Evolutionary conservation across 2,113 vertebrate genomes (phyloP).

Genomic region (Carassius gibelio): DNA sequence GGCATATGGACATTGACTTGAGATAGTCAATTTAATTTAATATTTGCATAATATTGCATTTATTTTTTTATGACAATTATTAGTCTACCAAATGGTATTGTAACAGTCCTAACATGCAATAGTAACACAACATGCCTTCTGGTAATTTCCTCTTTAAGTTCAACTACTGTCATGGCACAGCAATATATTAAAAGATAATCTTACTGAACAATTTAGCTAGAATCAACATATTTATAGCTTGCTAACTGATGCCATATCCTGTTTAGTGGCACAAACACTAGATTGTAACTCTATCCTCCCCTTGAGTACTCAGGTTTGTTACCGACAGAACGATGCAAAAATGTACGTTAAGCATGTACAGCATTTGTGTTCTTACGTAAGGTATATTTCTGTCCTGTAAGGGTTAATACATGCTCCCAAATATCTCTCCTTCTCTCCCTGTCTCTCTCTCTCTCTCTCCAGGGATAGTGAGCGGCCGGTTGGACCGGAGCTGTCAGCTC

Average conservation of each 20-base stretch:
- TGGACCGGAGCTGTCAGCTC: constrained; percentile 69
- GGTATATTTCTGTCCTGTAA: constrained; percentile 20
- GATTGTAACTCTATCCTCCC: not conserved
- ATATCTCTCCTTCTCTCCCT: constrained; percentile 36
- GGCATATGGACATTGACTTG: too few species aligned
- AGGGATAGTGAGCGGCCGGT: constrained; percentile 52
- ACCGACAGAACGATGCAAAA: not conserved
- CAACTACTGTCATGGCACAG: not conserved
- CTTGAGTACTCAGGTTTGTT: not conserved
- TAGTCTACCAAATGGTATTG: not conserved
- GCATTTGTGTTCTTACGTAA: not conserved
- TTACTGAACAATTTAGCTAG: not conserved
- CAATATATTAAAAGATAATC: not conserved
- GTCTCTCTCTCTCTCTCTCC: constrained; percentile 49
- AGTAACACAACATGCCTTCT: not conserved
- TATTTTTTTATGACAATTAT: not conserved
- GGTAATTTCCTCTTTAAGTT: not conserved
- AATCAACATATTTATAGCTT: not conserved
- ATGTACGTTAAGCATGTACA: not conserved
- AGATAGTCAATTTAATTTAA: too few species aligned
- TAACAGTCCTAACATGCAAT: not conserved
- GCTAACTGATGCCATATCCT: not conserved
- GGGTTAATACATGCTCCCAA: constrained; percentile 37
- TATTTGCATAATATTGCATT: not conserved
- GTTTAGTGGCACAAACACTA: constrained; percentile 10